Evolutionary conservation across 1,140 invertebrate species (phyloP), one percentile per base, ranked within the genome.

Genomic region (Drosophila pachea): DNA sequence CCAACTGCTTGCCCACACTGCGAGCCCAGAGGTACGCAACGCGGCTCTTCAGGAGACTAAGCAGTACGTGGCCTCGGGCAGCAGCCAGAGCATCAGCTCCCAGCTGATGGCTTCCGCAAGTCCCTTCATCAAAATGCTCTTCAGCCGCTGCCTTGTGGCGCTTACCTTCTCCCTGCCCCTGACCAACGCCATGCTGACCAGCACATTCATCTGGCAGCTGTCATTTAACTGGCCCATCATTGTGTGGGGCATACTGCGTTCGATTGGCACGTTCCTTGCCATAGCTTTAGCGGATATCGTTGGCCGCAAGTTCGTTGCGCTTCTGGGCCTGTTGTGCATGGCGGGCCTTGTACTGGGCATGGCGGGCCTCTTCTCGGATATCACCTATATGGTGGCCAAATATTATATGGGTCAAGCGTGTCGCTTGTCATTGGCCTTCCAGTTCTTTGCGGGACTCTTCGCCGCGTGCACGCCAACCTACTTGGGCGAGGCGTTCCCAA

Each of bases 401-500:
- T 73, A 86, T 32, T 62, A 50, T 6, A 87, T 88, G 86, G 43
- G 48, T 29, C 70, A 79, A 7, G 50, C 74, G 14, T 71, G 62
- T n/a, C 56, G 60, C 11, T 48, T 88, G 11, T 67, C 65, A n/a
- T 45, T 88, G 31, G 66, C 73, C 14, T 68, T 76, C 22, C 86
- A 88, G 54, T 81, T 86, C 67, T 88, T 88, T 38, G 86, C 76
- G 3, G 86, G 86, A 0, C 12, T 86, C 32, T 88, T 50, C 38
- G 43, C 70, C 1, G 56, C 72, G 48, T 74, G 68, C 50, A 74
- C 71, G 0, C 60, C 86, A 1, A 36, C 45, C 4, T 88, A 83
- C 45, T 35, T 88, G 42, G 68, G 76, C 6, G 86, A 88, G 38
- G 82, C 86, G 5, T 88, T 88, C 14, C 76, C 78, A 0, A 48